Base-by-base conservation (phyloP, 1,140 invertebrate genomes). In the Archegozetes longisetosus region DNA sequence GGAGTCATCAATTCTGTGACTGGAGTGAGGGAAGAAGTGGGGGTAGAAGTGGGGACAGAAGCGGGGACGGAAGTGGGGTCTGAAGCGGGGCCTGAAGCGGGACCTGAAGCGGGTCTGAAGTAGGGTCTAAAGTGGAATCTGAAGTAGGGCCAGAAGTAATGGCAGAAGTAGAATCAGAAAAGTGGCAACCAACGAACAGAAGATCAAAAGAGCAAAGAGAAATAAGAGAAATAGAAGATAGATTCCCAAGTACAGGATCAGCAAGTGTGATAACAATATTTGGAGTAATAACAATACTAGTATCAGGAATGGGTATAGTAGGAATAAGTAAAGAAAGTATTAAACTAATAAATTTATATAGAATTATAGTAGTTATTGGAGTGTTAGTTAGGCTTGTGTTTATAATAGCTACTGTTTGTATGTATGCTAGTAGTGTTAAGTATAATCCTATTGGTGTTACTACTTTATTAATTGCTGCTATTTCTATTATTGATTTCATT, bases 221-320 rank as follows among this genome's bases (percentile, higher is more conserved):
- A n/a, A n/a, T n/a, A n/a, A n/a, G n/a, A n/a, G n/a, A n/a, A n/a
- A 40, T 40, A 9, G 25, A 50, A 3, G n/a, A 20, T 17, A 40
- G 47, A 24, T 58, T 58, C 32, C 57, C 57, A 3, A 58, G 48
- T 46, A 50, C 20, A 3, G 17, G 40, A 22, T 27, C 57, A n/a
- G 46, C 57, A 20, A 58, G 47, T 51, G 57, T 58, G n/a, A 20
- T 49, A n/a, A 1, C 50, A 2, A 3, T 58, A 14, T 58, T 58
- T 58, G 47, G 47, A n/a, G 12, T n/a, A 13, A 6, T 58, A 1
- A 58, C 57, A 2, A 23, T 58, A 24, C 2, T 46, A 20, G 2
- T 49, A 25, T 6, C 51, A 3, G 49, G 26, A 3, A 27, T 58
- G 23, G 57, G 57, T 17, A 51, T 58, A 23, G 24, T 58, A 12